A percentile compares a stretch with the other conserved stretches of the same genome.
phyloP scores from a whole-genome alignment of 2,113 vertebrate species.

The Chrysochloris asiatica region DNA sequence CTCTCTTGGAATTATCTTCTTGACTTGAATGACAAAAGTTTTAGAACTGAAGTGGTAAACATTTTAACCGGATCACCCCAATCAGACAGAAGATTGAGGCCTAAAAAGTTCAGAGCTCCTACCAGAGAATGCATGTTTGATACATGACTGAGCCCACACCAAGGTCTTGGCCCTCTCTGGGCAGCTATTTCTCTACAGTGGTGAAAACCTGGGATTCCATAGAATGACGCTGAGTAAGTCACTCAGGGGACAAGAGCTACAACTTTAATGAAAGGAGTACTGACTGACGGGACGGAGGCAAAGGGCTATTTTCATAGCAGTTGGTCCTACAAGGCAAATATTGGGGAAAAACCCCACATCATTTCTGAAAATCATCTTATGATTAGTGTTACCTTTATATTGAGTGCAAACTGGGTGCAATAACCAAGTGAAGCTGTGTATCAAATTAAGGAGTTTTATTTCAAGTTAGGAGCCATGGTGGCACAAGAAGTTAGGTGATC shows the following conservation, averaged over 20 bases:
- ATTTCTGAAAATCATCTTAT: not conserved
- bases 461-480: too few relatives aligned
- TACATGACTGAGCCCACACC: too few relatives aligned
- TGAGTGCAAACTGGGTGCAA: not conserved
- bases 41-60: not conserved
- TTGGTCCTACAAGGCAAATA: not conserved
- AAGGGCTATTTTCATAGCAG: not conserved
- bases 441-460: not conserved
- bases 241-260: rapidly evolving
- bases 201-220: not conserved
- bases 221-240: not conserved
- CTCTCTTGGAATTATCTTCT: not conserved
- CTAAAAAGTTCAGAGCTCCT: not conserved
- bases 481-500: too few relatives aligned
- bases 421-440: not conserved
- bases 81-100: not conserved
- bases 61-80: not conserved
- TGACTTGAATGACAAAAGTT: rapidly evolving
- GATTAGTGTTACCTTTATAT: not conserved
- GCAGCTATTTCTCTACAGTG: rapidly evolving
- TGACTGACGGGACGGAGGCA: not conserved
- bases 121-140: too few relatives aligned
- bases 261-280: not conserved
- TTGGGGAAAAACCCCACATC: not conserved
- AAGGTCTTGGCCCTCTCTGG: too few relatives aligned